Evolutionary conservation across 2,888 invertebrate genomes (phyloP), one percentile per base, ranked within the genome.

Genomic region (Miltochrista miniata): DNA sequence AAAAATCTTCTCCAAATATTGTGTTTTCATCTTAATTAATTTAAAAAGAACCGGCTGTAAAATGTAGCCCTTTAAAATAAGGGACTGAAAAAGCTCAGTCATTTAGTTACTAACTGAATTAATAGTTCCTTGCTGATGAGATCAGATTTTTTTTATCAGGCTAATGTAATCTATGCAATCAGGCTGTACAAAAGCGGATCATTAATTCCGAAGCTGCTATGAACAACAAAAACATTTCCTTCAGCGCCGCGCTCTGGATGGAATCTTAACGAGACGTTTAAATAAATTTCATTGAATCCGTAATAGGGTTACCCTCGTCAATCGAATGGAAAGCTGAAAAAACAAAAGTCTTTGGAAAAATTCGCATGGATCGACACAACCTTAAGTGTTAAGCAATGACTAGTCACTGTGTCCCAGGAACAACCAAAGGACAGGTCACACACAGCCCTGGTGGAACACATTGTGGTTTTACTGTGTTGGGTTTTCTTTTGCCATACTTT

Each of bases 211-310:
- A 61, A 51, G 60, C 54, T 52, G 66, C 59, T 61, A 69, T 64
- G 70, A 74, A 76, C 76, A 77, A 73, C 75, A 80, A 76, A 83
- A 83, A 76, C 79, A 79, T 80, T 81, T 81, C 71, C 76, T 74
- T 73, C 60, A 64, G 64, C 65, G 65, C 55, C 53, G 37, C 57
- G 61, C 57, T 63, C 56, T 58, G 52, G 51, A 53, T 64, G 61
- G 74, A 79, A 81, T 81, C 69, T 75, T 74, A 80, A 81, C 31
- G 78, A 70, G 61, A 55, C 51, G 64, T 65, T 72, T 72, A 81
- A 81, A 78, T 79, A 74, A 81, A 82, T 81, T 76, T 78, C 79
- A 78, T 81, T 77, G 67, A 70, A 68, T 66, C 59, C 44, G 44
- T 46, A 59, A 59, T 69, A 67, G 67, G 67, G 67, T 53, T 67